Evolutionary conservation across 35 echinoderm and acorn worm genomes (phyloP).

Genomic region (Strongylocentrotus purpuratus): DNA sequence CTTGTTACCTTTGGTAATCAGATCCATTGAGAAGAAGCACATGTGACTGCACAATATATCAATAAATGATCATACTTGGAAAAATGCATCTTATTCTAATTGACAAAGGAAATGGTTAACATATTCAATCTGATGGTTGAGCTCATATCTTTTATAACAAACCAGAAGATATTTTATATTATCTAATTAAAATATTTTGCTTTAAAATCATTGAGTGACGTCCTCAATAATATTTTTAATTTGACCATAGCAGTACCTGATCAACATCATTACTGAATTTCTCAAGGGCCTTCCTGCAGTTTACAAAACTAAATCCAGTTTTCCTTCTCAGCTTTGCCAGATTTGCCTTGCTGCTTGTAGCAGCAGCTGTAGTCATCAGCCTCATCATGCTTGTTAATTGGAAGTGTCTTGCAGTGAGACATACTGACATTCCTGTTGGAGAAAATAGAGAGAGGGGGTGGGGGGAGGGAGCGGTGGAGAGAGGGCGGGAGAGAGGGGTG

Average conservation of each 20-base stretch:
- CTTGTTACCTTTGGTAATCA: too few relatives aligned
- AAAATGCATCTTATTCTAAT: too few relatives aligned
- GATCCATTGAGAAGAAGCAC: too few relatives aligned
- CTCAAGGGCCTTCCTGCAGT: constrained; percentile 93
- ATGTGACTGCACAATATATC: too few relatives aligned
- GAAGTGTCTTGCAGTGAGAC: not conserved
- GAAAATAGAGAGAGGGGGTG: not conserved
- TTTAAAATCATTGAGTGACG: too few relatives aligned
- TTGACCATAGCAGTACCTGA: constrained; percentile 47
- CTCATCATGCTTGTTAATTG: not conserved
- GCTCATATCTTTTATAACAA: too few relatives aligned
- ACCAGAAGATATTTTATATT: too few relatives aligned
- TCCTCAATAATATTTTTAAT: not conserved
- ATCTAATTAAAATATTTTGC: too few relatives aligned
- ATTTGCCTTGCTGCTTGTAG: constrained; percentile 71
- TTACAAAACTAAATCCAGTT: constrained; percentile 90
- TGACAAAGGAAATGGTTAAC: too few relatives aligned
- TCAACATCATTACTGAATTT: constrained; percentile 88
- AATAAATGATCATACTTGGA: too few relatives aligned
- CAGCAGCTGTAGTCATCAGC: constrained; percentile 25
- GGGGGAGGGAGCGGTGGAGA: too few relatives aligned
- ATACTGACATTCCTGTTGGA: not conserved
- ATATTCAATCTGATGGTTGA: too few relatives aligned
- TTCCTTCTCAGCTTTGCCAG: constrained; percentile 84
- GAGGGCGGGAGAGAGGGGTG: not conserved